phyloP scores from a whole-genome alignment of 2,113 vertebrate species.

The Pristiophorus japonicus region DNA sequence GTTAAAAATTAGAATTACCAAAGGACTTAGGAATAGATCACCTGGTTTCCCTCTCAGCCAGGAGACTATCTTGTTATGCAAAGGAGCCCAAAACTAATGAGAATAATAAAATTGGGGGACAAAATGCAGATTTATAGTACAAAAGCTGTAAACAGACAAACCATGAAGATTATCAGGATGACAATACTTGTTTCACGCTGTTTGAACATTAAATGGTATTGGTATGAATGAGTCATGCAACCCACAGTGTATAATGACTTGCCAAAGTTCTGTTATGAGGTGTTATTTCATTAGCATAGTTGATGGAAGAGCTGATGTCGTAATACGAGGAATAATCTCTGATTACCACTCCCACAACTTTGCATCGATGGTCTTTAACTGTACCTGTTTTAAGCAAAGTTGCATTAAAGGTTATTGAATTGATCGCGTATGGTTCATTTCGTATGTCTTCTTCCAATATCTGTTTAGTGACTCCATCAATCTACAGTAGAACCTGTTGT shows the following conservation, averaged over 20 bases:
- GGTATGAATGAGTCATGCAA: not conserved
- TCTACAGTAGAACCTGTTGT: not conserved
- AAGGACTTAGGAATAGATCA: too few relatives aligned
- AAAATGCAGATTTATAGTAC: too few relatives aligned
- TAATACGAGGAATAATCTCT: not conserved
- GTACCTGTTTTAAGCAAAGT: not conserved
- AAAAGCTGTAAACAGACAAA: too few relatives aligned
- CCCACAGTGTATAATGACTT: not conserved
- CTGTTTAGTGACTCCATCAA: not conserved
- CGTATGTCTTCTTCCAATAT: not conserved
- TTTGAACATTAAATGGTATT: not conserved
- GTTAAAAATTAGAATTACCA: not conserved
- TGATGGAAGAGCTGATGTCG: not conserved
- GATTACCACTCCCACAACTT: not conserved
- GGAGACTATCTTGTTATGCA: not conserved
- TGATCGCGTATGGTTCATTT: not conserved
- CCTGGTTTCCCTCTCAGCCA: not conserved
- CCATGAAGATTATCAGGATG: too few relatives aligned
- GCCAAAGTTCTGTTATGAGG: not conserved
- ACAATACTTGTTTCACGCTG: not conserved
- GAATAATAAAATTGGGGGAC: too few relatives aligned
- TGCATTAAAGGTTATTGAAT: not conserved
- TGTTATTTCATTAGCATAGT: not conserved
- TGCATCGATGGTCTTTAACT: not conserved
- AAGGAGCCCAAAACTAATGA: not conserved